Evolutionary conservation across 2,113 vertebrate genomes (phyloP).

Genomic region (Vulpes ferrilata): DNA sequence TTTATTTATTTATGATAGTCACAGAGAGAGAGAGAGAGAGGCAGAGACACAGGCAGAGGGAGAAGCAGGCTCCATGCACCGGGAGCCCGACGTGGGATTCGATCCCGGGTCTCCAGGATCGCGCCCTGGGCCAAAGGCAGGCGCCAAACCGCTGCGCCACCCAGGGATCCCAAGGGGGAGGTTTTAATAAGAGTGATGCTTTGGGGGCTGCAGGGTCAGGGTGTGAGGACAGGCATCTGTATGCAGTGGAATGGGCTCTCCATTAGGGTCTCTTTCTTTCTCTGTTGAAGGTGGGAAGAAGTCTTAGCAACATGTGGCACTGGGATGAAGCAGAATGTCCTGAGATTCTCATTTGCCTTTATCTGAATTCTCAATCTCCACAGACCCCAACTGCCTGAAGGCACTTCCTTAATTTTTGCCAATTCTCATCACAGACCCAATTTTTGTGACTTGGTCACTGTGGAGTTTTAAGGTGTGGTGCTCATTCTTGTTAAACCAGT

Average conservation of each 20-base stretch:
- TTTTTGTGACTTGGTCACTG: not conserved
- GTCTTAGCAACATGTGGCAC: not conserved
- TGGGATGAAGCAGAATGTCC: not conserved
- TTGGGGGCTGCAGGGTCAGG: not conserved
- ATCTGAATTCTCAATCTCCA: not conserved
- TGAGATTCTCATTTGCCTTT: not conserved
- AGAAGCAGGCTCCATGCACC: too few species aligned
- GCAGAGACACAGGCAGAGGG: too few species aligned
- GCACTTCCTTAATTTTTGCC: not conserved
- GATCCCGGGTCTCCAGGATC: too few species aligned
- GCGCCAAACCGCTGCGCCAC: too few species aligned
- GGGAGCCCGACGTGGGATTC: too few species aligned
- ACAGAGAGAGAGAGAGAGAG: too few species aligned
- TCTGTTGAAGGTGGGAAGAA: not conserved
- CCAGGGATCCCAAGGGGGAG: too few species aligned
- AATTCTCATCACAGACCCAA: not conserved
- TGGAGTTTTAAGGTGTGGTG: not conserved
- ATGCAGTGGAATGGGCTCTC: not conserved
- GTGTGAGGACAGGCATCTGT: fast-evolving
- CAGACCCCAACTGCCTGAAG: not conserved
- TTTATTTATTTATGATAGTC: too few species aligned
- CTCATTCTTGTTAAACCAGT: conserved; percentile 34
- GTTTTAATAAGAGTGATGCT: not conserved
- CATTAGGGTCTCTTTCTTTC: not conserved
- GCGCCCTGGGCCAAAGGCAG: too few species aligned